phyloP scores from a whole-genome alignment of 2,113 vertebrate genomes.

The Willisornis vidua region DNA sequence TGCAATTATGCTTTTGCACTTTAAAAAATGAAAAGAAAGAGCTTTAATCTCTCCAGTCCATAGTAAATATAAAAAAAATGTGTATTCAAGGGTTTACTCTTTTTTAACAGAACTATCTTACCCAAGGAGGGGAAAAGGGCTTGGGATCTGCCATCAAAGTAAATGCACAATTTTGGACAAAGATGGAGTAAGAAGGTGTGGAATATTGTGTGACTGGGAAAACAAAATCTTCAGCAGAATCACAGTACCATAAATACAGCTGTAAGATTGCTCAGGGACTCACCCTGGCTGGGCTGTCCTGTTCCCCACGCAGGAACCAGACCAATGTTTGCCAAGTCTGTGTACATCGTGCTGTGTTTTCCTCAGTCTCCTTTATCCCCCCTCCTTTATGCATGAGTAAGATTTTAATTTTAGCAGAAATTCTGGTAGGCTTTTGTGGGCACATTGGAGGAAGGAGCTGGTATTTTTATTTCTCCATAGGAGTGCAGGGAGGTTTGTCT shows the following conservation, averaged over 20 bases:
- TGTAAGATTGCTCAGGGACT: background rate
- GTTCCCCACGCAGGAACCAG: background rate
- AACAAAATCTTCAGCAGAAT: background rate
- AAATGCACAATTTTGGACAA: background rate
- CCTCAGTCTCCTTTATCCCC: background rate
- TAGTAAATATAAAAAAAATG: background rate
- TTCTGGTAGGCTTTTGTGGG: background rate
- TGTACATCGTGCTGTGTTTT: background rate
- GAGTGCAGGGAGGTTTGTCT: background rate
- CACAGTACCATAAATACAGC: background rate
- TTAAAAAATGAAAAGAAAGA: background rate
- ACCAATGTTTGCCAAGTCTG: background rate
- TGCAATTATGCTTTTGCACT: background rate
- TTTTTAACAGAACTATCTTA: background rate
- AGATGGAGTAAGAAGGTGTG: background rate
- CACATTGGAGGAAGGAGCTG: background rate
- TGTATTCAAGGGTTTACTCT: background rate
- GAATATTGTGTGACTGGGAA: background rate
- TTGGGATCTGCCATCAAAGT: background rate
- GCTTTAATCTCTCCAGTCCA: background rate
- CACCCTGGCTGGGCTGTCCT: background rate
- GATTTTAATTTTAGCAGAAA: slow-evolving; percentile 12
- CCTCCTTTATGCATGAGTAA: background rate
- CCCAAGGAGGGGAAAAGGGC: background rate
- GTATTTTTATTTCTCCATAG: background rate